A percentile compares a stretch with the other conserved stretches of the same genome.
phyloP scores from a whole-genome alignment of 53 echinoderm and acorn worm genomes.

The Apostichopus leukothele region DNA sequence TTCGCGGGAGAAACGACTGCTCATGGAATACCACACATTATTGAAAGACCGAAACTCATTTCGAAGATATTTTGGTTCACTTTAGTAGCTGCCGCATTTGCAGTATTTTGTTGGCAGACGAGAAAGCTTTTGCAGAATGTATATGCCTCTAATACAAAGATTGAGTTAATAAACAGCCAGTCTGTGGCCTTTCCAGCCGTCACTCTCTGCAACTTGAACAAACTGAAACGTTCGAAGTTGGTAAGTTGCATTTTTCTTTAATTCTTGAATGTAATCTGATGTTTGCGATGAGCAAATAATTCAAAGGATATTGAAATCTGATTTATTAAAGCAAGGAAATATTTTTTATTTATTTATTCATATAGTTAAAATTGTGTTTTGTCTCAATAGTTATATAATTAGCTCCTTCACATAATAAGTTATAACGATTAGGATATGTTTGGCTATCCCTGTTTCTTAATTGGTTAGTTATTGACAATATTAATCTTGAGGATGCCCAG shows the following conservation, averaged over 20 bases:
- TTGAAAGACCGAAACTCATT: constrained; percentile 50
- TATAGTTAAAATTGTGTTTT: too few species aligned
- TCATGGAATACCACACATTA: constrained; percentile 75
- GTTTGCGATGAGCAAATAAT: too few species aligned
- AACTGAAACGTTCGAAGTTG: constrained; percentile 54
- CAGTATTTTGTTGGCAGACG: constrained; percentile 59
- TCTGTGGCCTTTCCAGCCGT: constrained; percentile 70
- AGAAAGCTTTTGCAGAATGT: constrained; percentile 51
- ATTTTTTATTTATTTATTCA: too few species aligned
- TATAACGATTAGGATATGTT: too few species aligned
- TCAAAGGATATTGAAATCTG: too few species aligned
- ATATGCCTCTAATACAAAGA: constrained; percentile 66
- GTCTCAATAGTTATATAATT: too few species aligned
- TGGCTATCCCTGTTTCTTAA: too few species aligned
- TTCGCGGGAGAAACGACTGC: constrained; percentile 76
- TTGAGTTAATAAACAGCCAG: constrained; percentile 65
- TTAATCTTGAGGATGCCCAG: too few species aligned
- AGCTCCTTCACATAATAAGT: too few species aligned
- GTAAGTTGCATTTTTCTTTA: constrained; percentile 1
- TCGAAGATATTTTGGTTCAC: constrained; percentile 72
- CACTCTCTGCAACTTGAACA: constrained; percentile 87
- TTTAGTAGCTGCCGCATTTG: constrained; percentile 43
- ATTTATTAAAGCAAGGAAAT: too few species aligned
- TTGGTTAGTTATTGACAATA: too few species aligned
- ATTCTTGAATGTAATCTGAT: too few species aligned